Evolutionary conservation across 2,113 vertebrate genomes (phyloP), one percentile per base, ranked within the genome.

Genomic region (Macquaria ambigua): DNA sequence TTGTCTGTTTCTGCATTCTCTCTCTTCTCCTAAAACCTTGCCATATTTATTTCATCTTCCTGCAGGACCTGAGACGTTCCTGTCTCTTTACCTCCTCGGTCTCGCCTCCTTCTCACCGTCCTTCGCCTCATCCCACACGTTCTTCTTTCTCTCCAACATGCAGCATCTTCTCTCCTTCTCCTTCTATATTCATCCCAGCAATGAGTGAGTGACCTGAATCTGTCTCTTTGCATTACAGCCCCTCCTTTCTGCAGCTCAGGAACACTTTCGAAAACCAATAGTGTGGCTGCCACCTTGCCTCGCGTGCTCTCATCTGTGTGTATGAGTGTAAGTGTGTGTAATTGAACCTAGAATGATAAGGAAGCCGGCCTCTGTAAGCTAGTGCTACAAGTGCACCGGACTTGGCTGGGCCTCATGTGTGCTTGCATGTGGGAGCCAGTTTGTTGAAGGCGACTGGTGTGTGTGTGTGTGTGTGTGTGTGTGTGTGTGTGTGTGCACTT

Each of bases 201-300:
- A 86, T 93, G 88, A 93, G 80, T 89, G 92, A 93, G 53, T 90
- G 92, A 93, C 93, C 94, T 92, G 86, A 92, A 94, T 94, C 85
- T 91, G 94, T 95, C 94, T 93, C 82, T 83, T 90, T 91, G 82
- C 86, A 92, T 94, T 93, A 93, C 28, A 87, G 76, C 81, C 79
- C 78, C 50, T 87, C 88, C 85, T 81, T 25, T 86, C 85, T 58
- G 67, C 72, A 59, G 88, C 88, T 88, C 85, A 87, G 74, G 70
- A 91, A 79, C 85, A 90, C 79, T 84, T 92, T 81, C 9, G n/a
- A 90, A 91, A 90, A 84, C 75, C 89, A 87, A 90, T 79, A 84
- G 76, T 6, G 25, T 75, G 59, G 63, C 67, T 87, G 68, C 87
- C 81, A 93, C 90, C 71, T 87, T 72, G 25, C 55, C 74, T 78